Conservation (phyloP, 2,888 invertebrate genomes). For the Branchipolynoe longqiensis region DNA sequence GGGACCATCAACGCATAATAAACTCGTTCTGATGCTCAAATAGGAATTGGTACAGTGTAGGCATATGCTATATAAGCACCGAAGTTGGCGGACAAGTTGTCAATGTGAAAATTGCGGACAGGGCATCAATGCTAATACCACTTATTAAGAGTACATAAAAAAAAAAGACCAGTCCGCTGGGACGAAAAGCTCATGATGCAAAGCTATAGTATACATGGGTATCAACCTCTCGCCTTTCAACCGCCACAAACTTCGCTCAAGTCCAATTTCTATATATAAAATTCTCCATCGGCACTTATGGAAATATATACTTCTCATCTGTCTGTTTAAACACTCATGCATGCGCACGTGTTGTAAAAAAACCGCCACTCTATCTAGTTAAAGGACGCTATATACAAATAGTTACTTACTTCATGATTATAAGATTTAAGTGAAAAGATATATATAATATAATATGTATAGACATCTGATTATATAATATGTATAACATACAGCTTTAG, state of each 20-base stretch:
- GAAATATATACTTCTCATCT: background rate
- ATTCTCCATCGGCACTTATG: slow-evolving; percentile 24
- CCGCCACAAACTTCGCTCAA: background rate
- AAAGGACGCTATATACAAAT: slow-evolving; percentile 2
- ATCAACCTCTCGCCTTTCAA: no score
- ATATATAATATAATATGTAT: background rate
- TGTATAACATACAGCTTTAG: slow-evolving; percentile 3
- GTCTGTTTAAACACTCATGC: background rate
- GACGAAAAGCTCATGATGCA: background rate
- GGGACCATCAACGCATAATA: background rate
- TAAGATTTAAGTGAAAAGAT: background rate
- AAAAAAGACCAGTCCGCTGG: background rate
- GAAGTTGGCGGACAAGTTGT: slow-evolving; percentile 7
- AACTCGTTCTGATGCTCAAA: no score
- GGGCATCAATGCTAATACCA: no score
- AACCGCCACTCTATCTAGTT: background rate
- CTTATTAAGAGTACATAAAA: no score
- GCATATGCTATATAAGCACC: slow-evolving; percentile 27
- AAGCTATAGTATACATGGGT: background rate
- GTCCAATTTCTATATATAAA: background rate
- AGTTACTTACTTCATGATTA: slow-evolving; percentile 16
- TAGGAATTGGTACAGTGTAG: background rate
- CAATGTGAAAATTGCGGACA: no score
- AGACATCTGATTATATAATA: background rate
- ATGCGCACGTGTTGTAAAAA: background rate